Base-by-base conservation (phyloP, 2,888 invertebrate species). In the Tholera decimalis region DNA sequence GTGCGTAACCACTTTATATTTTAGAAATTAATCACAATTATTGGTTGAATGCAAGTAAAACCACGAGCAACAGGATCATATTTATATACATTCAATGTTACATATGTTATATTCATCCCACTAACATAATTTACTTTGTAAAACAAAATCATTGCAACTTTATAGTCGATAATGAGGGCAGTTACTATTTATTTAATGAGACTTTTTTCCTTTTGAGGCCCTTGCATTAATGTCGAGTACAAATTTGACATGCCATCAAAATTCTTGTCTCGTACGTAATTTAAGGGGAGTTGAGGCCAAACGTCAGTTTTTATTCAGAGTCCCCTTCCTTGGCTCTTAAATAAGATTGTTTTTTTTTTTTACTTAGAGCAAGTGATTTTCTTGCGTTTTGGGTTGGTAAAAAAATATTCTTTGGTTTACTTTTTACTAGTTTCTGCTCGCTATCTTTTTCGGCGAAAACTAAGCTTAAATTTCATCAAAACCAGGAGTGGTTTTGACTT, bases 181-280 rank as follows among this genome's bases (percentile, higher is more conserved):
- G 65, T 67, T 77, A 67, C 79, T 77, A 81, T 73, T 72, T 73
- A 63, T 67, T 84, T 85, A 87, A 80, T 80, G 85, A 82, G 0
- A 70, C 83, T 87, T 83, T 81, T 70, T 43, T 46, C 22, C 68
- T 30, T 57, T 37, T 47, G 22, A 24, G 18, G 22, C 20, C 22
- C 49, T 50, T 7, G 41, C 44, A 68, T 76, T 70, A 73, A 75
- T 78, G 73, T 46, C 30, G 30, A 58, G 58, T 60, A 59, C 58
- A 75, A 70, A 59, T 76, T 83, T 61, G 22, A 67, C 47, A 54
- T 63, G 65, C 74, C 75, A 84, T 87, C 83, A 84, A 85, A 85
- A 88, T 87, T 88, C 86, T 51, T 68, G 79, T 83, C 88, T 82
- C 83, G 87, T 84, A 75, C 82, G 87, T 83, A 84, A 87, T 88